These are phyloP conservation scores for Eidolon dupreanum DNA, from an alignment of 2,797 vertebrate species.

Conservation along the genomic window DNA sequence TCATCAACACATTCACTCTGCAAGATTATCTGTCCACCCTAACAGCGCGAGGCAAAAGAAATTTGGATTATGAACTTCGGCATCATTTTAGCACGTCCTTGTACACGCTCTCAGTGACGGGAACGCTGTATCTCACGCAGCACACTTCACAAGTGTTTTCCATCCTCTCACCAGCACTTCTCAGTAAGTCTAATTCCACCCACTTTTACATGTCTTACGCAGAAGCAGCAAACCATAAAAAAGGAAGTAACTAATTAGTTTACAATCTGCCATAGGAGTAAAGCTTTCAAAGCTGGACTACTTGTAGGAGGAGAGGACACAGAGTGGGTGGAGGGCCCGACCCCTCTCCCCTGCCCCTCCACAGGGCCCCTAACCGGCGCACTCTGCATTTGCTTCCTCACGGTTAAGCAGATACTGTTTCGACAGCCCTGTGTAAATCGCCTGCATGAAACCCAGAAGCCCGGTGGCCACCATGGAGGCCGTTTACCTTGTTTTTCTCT, in stretches of 20 bases:
- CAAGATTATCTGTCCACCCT: too few species aligned
- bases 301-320: not conserved
- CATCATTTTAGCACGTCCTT: not conserved
- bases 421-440: not conserved
- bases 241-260: slow-evolving; percentile 47
- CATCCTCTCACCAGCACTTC: not conserved
- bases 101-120: not conserved
- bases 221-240: not conserved
- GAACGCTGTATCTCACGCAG: fast-evolving
- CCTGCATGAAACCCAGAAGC: not conserved
- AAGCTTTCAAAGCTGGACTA: not conserved
- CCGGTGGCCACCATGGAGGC: not conserved
- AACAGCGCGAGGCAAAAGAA: too few species aligned
- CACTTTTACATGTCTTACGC: not conserved
- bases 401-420: not conserved
- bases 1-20: too few species aligned
- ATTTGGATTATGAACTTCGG: not conserved
- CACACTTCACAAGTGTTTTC: not conserved
- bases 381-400: not conserved
- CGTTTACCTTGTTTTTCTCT: not conserved
- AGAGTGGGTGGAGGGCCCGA: not conserved
- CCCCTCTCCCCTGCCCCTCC: not conserved
- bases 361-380: not conserved
- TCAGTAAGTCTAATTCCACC: not conserved
- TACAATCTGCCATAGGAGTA: not conserved